These are phyloP conservation scores for Menidia beryllina DNA, from an alignment of 2,113 vertebrate genomes.

Conservation along the genomic window DNA sequence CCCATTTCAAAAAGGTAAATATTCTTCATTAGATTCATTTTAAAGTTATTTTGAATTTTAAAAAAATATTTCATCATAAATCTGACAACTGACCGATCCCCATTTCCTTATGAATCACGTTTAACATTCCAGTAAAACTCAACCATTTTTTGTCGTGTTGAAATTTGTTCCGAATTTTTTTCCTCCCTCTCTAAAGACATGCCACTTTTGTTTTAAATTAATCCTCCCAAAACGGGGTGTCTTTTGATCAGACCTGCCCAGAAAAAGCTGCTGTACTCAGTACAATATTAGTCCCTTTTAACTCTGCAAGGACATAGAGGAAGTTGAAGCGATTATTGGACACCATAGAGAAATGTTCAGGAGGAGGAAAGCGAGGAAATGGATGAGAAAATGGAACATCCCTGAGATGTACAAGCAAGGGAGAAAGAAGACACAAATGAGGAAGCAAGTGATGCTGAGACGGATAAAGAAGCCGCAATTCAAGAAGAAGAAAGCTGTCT, in stretches of 20 bases:
- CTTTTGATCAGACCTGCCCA: conserved; percentile 28
- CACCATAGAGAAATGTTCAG: conserved; percentile 31
- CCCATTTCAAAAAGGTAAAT: background rate
- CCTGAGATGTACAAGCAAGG: conserved; percentile 28
- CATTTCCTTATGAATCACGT: conserved; percentile 26
- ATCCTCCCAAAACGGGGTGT: conserved; percentile 23
- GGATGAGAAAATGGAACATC: conserved; percentile 29
- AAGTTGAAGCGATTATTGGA: conserved; percentile 53
- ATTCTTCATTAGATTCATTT: no score
- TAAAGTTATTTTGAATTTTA: background rate
- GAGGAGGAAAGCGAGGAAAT: conserved; percentile 14
- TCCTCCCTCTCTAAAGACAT: conserved; percentile 60
- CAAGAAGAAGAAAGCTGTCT: conserved; percentile 30
- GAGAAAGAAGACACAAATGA: conserved; percentile 42
- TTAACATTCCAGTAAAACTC: conserved; percentile 41
- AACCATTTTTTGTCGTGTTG: conserved; percentile 45
- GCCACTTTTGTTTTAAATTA: conserved; percentile 28
- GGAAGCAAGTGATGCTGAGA: conserved; percentile 26
- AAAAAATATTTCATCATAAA: background rate
- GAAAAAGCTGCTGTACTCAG: conserved; percentile 41
- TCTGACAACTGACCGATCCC: background rate
- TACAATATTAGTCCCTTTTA: conserved; percentile 39
- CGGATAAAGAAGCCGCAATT: conserved; percentile 14
- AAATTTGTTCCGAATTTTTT: conserved; percentile 46
- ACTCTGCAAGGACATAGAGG: conserved; percentile 55